These are phyloP conservation scores for Furnarius figulus DNA, from an alignment of 2,113 vertebrate genomes.

Conservation along the genomic window DNA sequence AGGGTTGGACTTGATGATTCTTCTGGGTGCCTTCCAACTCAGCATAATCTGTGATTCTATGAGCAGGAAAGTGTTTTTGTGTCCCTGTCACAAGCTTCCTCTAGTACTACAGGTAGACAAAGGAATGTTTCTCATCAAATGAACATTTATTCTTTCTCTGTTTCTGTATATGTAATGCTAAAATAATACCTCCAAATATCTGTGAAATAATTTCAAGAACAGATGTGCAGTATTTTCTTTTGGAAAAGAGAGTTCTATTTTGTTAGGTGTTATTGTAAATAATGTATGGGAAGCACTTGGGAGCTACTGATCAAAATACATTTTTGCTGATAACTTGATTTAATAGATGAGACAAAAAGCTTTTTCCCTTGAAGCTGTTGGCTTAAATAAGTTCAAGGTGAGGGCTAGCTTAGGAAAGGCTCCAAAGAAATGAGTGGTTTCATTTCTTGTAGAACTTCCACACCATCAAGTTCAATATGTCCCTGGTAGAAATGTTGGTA, in stretches of 20 bases:
- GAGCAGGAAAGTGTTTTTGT: background rate
- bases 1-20: background rate
- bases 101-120: background rate
- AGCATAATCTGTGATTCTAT: background rate
- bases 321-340: background rate
- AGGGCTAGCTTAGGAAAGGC: background rate
- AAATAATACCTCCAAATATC: background rate
- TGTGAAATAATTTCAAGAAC: background rate
- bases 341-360: constrained; percentile 21
- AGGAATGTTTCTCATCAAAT: background rate
- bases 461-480: background rate
- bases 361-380: constrained; percentile 10
- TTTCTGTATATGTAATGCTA: background rate
- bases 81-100: background rate
- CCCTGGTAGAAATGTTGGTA: background rate
- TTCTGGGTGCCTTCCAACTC: background rate
- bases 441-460: background rate
- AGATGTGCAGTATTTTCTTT: background rate
- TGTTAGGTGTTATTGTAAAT: background rate
- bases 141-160: background rate
- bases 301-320: background rate
- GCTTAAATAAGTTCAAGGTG: constrained; percentile 24
- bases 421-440: background rate
- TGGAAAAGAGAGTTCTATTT: background rate
- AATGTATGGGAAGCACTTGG: background rate